Evolutionary conservation across 37 sponge, comb jelly and placozoan genomes (phyloP), one percentile per base, ranked within the genome.

Genomic region (Ephydatia muelleri): DNA sequence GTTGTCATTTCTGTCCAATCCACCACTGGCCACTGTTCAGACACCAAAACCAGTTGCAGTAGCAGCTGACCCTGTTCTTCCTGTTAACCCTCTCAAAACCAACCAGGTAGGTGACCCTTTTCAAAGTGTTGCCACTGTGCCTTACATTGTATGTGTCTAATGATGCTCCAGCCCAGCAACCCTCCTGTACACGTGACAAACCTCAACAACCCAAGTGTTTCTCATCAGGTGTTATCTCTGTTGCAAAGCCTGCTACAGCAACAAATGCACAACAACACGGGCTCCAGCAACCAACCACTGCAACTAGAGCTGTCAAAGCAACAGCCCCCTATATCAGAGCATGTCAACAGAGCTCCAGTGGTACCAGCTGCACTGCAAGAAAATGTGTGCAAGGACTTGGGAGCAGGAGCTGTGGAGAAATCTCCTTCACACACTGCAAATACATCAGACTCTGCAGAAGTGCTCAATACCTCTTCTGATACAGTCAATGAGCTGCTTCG

Each of bases 401-500:
- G 9, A 21, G 16, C 57, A 57, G 57, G 19, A 57, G 19, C 57
- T 1, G 57, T 16, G 12, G 57, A 57, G 16, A 57, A 57, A 19
- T 29, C n/a, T 0, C 40, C 70, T n/a, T 32, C 67, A 65, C 2
- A 0, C 49, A 19, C 30, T 49, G 2, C 27, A 21, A 30, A 40
- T 2, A 32, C 71, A 25, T 38, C 83, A 1, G 14, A 31, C 64
- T 26, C 47, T 4, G 27, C 73, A 32, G 38, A 48, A 1, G 16
- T 73, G 32, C 65, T 85, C 48, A n/a, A 85, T 25, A 77, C 85
- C 66, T 85, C 85, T 29, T 83, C 84, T 5, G 85, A 85, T 38
- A 85, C 85, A 38, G 85, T 85, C 47, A 68, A 76, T 77, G 70
- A 85, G 78, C 76, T 85, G 26, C 78, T 85, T n/a, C 37, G 78